phyloP scores from a whole-genome alignment of 2,797 vertebrate genomes.

The Sibirionetta formosa region DNA sequence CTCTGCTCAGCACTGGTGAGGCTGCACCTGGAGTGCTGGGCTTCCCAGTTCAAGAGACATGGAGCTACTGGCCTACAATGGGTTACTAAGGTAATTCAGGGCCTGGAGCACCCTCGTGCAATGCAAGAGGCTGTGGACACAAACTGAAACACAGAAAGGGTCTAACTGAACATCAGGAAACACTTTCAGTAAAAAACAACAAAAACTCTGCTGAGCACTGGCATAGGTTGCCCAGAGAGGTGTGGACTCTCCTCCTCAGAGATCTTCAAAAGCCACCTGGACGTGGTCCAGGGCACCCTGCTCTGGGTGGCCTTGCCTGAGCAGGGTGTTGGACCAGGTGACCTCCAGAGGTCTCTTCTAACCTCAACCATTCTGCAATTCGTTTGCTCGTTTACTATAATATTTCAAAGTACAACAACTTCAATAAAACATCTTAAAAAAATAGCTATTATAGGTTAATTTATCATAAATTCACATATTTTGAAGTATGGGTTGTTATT shows the following conservation, averaged over 20 bases:
- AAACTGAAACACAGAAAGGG: not conserved
- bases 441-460: not conserved
- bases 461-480: not conserved
- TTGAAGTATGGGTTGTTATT: not conserved
- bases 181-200: not conserved
- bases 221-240: not conserved
- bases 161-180: not conserved
- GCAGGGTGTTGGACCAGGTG: not conserved
- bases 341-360: not conserved
- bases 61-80: not conserved
- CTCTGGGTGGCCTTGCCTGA: not conserved
- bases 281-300: not conserved
- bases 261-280: not conserved
- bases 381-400: not conserved
- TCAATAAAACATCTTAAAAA: not conserved
- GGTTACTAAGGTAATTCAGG: not conserved
- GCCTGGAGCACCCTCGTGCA: not conserved
- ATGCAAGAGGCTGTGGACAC: accelerated
- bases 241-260: not conserved
- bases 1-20: not conserved
- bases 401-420: not conserved
- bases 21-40: not conserved
- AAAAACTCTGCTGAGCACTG: not conserved
- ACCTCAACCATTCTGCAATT: not conserved
- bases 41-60: not conserved